Base-by-base conservation (phyloP, 2,888 invertebrate genomes). In the Yponomeuta sedellus region DNA sequence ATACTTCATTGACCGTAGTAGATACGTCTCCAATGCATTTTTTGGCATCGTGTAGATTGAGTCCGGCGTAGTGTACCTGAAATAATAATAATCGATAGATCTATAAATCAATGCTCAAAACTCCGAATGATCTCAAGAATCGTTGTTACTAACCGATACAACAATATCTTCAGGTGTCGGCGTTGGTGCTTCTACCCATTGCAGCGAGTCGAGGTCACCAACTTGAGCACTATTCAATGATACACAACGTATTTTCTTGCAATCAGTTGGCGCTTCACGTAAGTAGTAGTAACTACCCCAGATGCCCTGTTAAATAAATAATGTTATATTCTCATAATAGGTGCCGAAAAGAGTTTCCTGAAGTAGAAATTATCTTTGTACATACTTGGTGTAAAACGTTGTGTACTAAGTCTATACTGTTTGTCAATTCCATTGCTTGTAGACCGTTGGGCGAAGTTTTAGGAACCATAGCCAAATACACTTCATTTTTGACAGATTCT, bases 21-120 rank as follows among this genome's bases (percentile, higher is more conserved):
- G 70, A 28, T 22, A 72, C 64, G 0, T 72, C 66, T 16, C 77
- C 78, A 6, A 70, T 70, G 8, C 77, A 76, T 64, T 67, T 77
- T 57, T 76, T 79, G 0, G 74, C 70, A 25, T 80, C 80, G 2
- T 70, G 66, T 2, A 72, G 72, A 61, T 73, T 80, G 5, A 84
- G 64, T 20, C 78, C 80, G 65, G 78, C 77, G 61, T 77, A 84
- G 12, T 77, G 76, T 28, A 84, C 78, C 84, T 84, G 59, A 12
- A 28, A 61, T 61, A 22, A 70, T 69, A 64, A 44, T 16, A 52
- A 52, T 52, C 16, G 4, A 16, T 52, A 52, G 16, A 16, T 16
- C 8, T 8, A 34, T 34, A 19, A n/a, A 20, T 52, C 44, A 16
- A 16, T 52, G 44, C 44, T 52, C 16, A 52, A 16, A 3, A 52